Conservation (phyloP, 1,140 invertebrate species). For the Portunus trituberculatus region DNA sequence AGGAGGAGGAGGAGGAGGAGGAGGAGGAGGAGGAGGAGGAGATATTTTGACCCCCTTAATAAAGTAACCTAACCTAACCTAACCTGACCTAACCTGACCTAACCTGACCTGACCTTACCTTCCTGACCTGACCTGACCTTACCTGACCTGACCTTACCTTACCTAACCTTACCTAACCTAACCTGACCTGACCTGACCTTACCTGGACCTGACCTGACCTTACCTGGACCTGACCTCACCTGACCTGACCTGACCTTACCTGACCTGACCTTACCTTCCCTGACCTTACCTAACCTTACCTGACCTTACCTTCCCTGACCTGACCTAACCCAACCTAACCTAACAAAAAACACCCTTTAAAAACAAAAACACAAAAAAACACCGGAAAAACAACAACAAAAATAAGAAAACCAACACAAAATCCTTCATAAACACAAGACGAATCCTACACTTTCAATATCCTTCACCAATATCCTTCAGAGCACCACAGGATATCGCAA, state of each 20-base stretch:
- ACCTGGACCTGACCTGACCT: background rate
- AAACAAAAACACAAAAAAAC: no score
- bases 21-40: no score
- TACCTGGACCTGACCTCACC: background rate
- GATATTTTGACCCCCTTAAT: no score
- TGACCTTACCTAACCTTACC: background rate
- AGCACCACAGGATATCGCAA: no score
- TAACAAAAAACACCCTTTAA: background rate
- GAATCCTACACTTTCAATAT: no score
- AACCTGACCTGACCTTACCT: background rate
- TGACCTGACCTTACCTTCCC: background rate
- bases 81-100: background rate
- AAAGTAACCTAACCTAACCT: background rate
- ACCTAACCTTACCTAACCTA: constrained; percentile 6
- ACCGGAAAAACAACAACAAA: no score
- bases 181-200: background rate
- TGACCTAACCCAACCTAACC: background rate
- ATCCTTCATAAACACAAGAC: no score
- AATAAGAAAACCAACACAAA: no score
- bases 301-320: background rate
- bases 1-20: no score
- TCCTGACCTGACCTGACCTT: background rate
- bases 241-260: background rate
- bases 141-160: background rate
- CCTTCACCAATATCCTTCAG: no score